These are phyloP conservation scores for Phaedon cochleariae DNA, from an alignment of 2,888 invertebrate species.

Conservation along the genomic window DNA sequence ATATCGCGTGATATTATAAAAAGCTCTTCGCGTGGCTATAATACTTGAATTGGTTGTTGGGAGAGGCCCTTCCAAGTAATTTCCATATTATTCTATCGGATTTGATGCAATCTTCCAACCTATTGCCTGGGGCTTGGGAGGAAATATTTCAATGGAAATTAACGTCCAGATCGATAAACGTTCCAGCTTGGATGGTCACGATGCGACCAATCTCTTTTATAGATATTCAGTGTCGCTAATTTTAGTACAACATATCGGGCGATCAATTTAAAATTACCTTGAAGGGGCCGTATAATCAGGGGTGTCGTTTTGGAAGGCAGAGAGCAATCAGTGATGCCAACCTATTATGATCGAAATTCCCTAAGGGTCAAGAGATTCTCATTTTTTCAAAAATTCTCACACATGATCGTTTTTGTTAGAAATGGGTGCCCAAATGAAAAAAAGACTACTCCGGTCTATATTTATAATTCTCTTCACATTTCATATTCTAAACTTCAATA, in stretches of 20 bases:
- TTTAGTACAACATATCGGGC: background rate
- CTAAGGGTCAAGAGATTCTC: no score
- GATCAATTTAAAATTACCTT: background rate
- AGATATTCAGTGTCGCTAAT: background rate
- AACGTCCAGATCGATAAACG: background rate
- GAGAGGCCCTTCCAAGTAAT: conserved; percentile 1
- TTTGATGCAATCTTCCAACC: background rate
- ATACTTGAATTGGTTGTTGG: background rate
- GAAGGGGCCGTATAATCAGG: no score
- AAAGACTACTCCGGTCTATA: no score
- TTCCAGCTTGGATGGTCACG: background rate
- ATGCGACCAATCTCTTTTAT: background rate
- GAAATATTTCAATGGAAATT: background rate
- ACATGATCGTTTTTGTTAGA: no score
- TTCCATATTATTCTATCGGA: background rate
- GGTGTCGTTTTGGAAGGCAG: background rate
- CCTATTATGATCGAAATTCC: no score
- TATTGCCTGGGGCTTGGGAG: background rate
- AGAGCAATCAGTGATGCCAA: no score
- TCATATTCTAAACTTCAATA: no score
- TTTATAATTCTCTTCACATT: no score
- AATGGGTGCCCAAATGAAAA: no score
- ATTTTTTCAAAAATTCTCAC: no score
- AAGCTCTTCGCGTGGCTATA: conserved; percentile 10
- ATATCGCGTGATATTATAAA: conserved; percentile 13